phyloP scores from a whole-genome alignment of 2,888 invertebrate species.

The Malachius bipustulatus region DNA sequence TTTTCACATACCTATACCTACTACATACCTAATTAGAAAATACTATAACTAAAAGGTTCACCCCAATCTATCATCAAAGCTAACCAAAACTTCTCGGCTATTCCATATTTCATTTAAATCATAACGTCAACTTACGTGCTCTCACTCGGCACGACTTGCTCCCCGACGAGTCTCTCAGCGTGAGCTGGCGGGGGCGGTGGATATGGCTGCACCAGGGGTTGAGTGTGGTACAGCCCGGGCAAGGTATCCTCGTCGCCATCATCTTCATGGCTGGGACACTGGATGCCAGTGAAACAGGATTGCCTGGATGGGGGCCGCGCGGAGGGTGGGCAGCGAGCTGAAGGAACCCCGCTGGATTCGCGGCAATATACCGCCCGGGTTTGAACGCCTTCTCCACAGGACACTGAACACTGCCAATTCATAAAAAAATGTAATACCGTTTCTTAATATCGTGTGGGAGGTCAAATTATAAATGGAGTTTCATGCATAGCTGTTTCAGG shows the following conservation, averaged over 20 bases:
- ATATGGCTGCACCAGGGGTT: slow-evolving; percentile 57
- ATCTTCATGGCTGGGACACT: slow-evolving; percentile 45
- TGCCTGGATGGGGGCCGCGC: slow-evolving; percentile 58
- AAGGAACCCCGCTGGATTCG: slow-evolving; percentile 43
- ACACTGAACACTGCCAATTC: slow-evolving; percentile 72
- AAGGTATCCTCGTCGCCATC: slow-evolving; percentile 48
- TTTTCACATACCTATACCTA: too few species aligned
- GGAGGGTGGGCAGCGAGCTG: slow-evolving; percentile 53
- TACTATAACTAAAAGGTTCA: too few species aligned
- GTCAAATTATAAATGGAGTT: slow-evolving; percentile 2
- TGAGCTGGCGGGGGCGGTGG: slow-evolving; percentile 49
- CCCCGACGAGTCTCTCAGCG: slow-evolving; percentile 57
- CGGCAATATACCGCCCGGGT: slow-evolving; percentile 73
- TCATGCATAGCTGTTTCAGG: not conserved
- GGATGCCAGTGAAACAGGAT: slow-evolving; percentile 62
- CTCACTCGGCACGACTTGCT: slow-evolving; percentile 61
- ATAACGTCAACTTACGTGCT: slow-evolving; percentile 68
- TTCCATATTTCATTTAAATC: too few species aligned
- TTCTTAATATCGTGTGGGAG: not conserved
- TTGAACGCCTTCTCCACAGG: slow-evolving; percentile 80
- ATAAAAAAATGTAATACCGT: slow-evolving; percentile 8
- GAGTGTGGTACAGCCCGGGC: slow-evolving; percentile 50
- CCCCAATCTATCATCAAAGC: too few species aligned
- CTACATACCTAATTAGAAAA: too few species aligned
- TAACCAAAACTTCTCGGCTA: too few species aligned